Conservation (phyloP, 2,113 vertebrate genomes). For the Macrotus californicus region DNA sequence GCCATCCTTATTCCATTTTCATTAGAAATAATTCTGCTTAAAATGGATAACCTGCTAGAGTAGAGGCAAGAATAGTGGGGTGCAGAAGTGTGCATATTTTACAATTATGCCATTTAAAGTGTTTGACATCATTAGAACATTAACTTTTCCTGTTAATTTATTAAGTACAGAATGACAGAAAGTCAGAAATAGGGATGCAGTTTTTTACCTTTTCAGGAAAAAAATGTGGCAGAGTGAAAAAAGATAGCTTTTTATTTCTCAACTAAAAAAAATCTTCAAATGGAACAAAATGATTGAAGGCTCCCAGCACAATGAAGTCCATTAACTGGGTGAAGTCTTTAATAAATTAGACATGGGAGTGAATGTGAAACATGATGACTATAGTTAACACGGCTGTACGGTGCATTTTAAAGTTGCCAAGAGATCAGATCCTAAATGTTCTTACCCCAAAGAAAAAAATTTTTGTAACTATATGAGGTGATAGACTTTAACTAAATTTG, state of each 20-base stretch:
- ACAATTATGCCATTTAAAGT: background rate
- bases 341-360: background rate
- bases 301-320: background rate
- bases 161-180: conserved; percentile 18
- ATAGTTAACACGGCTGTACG: background rate
- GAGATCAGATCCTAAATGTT: background rate
- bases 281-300: background rate
- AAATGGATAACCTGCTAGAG: background rate
- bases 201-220: background rate
- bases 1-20: background rate
- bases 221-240: background rate
- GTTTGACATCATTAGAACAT: conserved; percentile 7
- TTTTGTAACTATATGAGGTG: background rate
- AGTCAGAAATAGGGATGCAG: background rate
- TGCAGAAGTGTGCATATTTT: background rate
- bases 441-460: background rate
- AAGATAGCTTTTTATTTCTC: conserved; percentile 3
- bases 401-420: background rate
- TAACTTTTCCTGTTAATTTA: background rate
- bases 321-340: background rate
- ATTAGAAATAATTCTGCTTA: conserved; percentile 10
- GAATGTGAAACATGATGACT: background rate
- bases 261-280: background rate
- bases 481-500: background rate
- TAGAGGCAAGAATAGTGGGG: background rate